Evolutionary conservation across 2,797 vertebrate species (phyloP).

Genomic region (Crax fasciolata): DNA sequence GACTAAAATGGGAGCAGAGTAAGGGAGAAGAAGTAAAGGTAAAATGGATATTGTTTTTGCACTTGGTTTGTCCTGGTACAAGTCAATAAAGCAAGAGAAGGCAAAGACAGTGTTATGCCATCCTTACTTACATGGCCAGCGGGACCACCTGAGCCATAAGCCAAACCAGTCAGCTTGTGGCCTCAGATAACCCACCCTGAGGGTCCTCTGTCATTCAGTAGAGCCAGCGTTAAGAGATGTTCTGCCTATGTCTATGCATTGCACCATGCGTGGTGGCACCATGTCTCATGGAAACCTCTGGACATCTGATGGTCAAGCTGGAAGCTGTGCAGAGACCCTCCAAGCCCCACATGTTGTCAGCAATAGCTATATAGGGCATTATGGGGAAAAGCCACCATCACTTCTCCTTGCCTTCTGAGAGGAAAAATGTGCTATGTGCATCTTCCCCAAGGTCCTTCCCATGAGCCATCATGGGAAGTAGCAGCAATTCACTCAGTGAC

Average conservation of each 20-base stretch:
- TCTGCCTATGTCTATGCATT: not conserved
- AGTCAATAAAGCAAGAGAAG: not conserved
- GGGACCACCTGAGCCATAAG: not conserved
- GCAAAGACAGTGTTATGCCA: not conserved
- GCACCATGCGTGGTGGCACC: not conserved
- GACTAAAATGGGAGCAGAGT: not conserved
- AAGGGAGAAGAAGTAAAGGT: not conserved
- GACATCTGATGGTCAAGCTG: not conserved
- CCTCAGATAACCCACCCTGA: not conserved
- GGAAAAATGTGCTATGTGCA: not conserved
- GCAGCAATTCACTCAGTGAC: not conserved
- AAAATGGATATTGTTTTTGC: not conserved
- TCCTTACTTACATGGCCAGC: not conserved
- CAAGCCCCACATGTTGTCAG: not conserved
- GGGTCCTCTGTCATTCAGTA: not conserved
- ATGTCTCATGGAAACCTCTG: not conserved
- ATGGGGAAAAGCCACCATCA: not conserved
- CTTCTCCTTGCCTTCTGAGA: not conserved
- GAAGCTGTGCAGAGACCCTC: not conserved
- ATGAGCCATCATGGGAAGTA: fast-evolving
- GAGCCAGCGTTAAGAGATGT: not conserved
- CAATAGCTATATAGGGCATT: not conserved
- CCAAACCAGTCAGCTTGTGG: not conserved
- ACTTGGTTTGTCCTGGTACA: not conserved
- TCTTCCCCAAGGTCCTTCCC: not conserved